Conservation (phyloP, 2,113 vertebrate genomes). For the Fukomys damarensis region DNA sequence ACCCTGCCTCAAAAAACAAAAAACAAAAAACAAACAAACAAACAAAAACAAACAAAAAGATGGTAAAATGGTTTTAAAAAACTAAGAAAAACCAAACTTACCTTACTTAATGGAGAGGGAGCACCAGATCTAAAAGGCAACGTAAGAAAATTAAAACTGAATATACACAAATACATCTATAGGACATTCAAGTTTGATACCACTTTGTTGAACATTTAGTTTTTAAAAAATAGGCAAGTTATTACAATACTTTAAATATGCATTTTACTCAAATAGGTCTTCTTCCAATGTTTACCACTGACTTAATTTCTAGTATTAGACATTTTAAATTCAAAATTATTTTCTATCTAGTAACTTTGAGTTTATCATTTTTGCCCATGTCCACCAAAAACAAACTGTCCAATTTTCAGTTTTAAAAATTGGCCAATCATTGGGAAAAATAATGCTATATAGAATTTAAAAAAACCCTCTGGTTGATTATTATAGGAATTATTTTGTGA, state of each 20-base stretch:
- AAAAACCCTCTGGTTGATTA: not conserved
- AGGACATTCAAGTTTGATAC: not conserved
- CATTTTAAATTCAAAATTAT: slow-evolving; percentile 54
- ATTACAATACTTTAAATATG: not conserved
- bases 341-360: not conserved
- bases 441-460: not conserved
- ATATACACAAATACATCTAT: not conserved
- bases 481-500: slow-evolving; percentile 25
- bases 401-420: not conserved
- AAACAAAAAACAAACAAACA: too few relatives aligned
- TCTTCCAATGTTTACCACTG: not conserved
- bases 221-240: not conserved
- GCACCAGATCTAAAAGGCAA: slow-evolving; percentile 88
- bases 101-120: slow-evolving; percentile 90
- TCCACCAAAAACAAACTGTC: slow-evolving; percentile 14
- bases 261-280: not conserved
- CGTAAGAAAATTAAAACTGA: slow-evolving; percentile 61
- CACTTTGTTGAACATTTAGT: not conserved
- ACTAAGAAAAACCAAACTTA: slow-evolving; percentile 75
- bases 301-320: not conserved
- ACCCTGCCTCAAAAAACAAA: too few relatives aligned
- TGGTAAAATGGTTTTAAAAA: not conserved
- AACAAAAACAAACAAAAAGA: too few relatives aligned
- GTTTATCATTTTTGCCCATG: not conserved
- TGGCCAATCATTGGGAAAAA: slow-evolving; percentile 13